These are phyloP conservation scores for Clivina fossor DNA, from an alignment of 2,888 invertebrate species.

Conservation along the genomic window DNA sequence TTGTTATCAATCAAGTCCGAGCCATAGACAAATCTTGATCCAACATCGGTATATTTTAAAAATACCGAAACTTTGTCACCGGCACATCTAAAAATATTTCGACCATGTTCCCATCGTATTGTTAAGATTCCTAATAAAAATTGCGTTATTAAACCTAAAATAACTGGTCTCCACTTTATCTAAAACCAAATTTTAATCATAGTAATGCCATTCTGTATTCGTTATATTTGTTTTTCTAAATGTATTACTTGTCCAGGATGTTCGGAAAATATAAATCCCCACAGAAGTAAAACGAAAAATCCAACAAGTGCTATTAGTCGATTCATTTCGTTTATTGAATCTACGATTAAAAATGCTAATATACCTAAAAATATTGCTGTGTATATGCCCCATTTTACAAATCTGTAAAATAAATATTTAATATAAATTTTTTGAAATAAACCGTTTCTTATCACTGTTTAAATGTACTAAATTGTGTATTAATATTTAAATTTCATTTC, in stretches of 20 bases:
- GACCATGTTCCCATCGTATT: constrained; percentile 80
- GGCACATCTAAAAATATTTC: constrained; percentile 66
- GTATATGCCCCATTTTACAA: constrained; percentile 45
- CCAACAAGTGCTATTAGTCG: constrained; percentile 73
- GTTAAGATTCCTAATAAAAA: constrained; percentile 82
- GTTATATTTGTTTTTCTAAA: constrained; percentile 39
- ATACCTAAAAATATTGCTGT: constrained; percentile 56
- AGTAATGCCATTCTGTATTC: neutral
- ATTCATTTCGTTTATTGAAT: constrained; percentile 59
- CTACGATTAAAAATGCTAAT: constrained; percentile 63
- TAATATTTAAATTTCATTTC: too few relatives aligned
- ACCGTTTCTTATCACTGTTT: too few relatives aligned
- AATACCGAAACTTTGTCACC: constrained; percentile 71
- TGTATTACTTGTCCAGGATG: constrained; percentile 57
- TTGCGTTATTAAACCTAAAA: constrained; percentile 80
- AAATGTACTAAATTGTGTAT: too few relatives aligned
- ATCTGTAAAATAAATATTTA: constrained; percentile 51
- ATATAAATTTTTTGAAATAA: too few relatives aligned
- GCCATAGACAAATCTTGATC: constrained; percentile 85
- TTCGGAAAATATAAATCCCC: constrained; percentile 67
- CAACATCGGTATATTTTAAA: constrained; percentile 74
- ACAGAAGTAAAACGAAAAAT: constrained; percentile 61
- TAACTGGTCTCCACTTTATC: constrained; percentile 78
- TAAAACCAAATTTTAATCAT: constrained; percentile 45
- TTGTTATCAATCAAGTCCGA: constrained; percentile 60